These are phyloP conservation scores for Eupithecia insigniata DNA, from an alignment of 2,888 invertebrate genomes.

Conservation along the genomic window DNA sequence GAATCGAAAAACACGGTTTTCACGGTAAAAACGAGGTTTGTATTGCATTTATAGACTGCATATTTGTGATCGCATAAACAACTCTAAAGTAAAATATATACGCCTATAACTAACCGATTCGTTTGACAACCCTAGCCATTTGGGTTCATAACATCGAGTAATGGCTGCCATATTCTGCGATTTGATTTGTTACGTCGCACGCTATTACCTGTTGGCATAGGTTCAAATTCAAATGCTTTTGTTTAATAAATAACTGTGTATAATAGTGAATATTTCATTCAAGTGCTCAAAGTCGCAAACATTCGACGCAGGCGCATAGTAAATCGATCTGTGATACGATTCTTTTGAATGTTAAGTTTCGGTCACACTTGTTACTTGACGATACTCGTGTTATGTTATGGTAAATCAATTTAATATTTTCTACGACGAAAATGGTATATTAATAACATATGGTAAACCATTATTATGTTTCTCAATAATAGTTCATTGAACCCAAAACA, in stretches of 20 bases:
- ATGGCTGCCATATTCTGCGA: constrained; percentile 52
- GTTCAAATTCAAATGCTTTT: constrained; percentile 52
- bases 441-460: background rate
- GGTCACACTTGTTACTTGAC: background rate
- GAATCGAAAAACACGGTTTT: background rate
- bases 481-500: background rate
- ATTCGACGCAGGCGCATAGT: constrained; percentile 4
- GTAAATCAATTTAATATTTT: background rate
- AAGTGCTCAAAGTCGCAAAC: background rate
- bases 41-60: background rate
- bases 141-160: constrained; percentile 49
- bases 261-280: constrained; percentile 39
- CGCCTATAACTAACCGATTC: constrained; percentile 28
- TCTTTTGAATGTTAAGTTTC: background rate
- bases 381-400: background rate
- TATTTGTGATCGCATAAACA: background rate
- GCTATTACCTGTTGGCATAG: constrained; percentile 50
- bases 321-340: constrained; percentile 1
- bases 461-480: background rate
- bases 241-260: constrained; percentile 44
- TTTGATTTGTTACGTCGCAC: constrained; percentile 50
- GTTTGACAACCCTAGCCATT: constrained; percentile 46
- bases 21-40: background rate
- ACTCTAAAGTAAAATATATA: constrained; percentile 16
- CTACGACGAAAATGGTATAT: background rate